Base-by-base conservation (phyloP, 2,797 vertebrate genomes). In the Lacerta agilis region DNA sequence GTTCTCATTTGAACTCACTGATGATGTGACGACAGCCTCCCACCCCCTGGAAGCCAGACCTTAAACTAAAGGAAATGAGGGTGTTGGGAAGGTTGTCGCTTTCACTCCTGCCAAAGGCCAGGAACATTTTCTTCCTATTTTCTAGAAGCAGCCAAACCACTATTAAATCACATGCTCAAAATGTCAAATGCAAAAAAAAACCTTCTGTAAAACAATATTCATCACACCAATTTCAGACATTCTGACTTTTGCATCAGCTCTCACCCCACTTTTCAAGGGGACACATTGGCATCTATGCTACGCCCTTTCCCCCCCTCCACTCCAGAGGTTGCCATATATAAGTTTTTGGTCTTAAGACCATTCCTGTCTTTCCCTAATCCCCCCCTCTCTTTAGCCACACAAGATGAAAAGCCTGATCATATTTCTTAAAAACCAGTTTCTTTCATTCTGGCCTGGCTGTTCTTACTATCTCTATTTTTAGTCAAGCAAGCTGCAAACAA, bases 111-210 rank as follows among this genome's bases (percentile, higher is more conserved):
- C 94, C 94, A 95, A 94, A 91, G 90, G 90, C 90, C 83, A 88
- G 89, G 85, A 95, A 88, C 91, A 93, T 91, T 95, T 95, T 95
- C 88, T 94, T 91, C 89, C 43, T 71, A 71, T 87, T 89, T 91
- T 92, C 66, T 3, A 49, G 82, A 87, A 91, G 89, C 3, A 4
- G 92, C 92, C 92, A 95, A 95, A 92, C 88, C 91, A 94, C 91
- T 91, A 91, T 88, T 90, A 93, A 94, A 95, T 92, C 89, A 85
- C 90, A 89, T 18, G 86, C 80, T 89, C 93, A 92, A 93, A 91
- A 55, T 18, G n/a, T 87, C 82, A 87, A 92, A 72, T 82, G 77
- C n/a, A 81, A 86, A 79, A 33, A 33, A 33, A 90, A 49, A 67
- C 67, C 79, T 80, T 36, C 86, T 88, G 82, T 72, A 76, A 91